These are phyloP conservation scores for Eublepharis macularius DNA, from an alignment of 2,113 vertebrate species.

Conservation along the genomic window DNA sequence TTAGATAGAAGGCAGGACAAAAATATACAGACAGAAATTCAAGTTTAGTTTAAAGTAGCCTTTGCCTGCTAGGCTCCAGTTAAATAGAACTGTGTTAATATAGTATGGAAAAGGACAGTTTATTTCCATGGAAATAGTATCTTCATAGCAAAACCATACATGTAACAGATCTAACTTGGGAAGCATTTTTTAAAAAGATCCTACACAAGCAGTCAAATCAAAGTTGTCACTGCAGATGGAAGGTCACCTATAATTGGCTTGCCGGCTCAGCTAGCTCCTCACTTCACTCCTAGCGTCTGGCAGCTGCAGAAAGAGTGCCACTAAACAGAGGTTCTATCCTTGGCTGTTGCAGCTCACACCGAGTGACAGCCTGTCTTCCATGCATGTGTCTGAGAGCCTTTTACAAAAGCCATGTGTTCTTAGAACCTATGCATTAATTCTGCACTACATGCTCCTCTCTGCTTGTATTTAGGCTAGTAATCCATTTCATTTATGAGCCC, in stretches of 20 bases:
- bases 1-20: too few species aligned
- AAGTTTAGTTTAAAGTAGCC: background rate
- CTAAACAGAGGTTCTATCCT: background rate
- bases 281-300: background rate
- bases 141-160: background rate
- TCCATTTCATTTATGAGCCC: too few species aligned
- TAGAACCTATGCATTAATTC: too few species aligned
- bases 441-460: too few species aligned
- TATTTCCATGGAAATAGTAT: background rate
- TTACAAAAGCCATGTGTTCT: background rate
- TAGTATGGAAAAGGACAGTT: background rate
- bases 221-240: background rate
- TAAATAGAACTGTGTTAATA: background rate
- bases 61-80: background rate
- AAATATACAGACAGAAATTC: too few species aligned
- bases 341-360: background rate
- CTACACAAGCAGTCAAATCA: background rate
- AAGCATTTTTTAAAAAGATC: background rate
- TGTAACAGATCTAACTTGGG: too few species aligned
- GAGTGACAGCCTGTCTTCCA: background rate
- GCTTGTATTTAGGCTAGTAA: too few species aligned
- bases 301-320: background rate
- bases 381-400: background rate
- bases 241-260: too few species aligned
- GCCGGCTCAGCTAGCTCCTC: too few species aligned